Conservation (phyloP, 2,797 vertebrate species). For the Sarcoramphus papa region DNA sequence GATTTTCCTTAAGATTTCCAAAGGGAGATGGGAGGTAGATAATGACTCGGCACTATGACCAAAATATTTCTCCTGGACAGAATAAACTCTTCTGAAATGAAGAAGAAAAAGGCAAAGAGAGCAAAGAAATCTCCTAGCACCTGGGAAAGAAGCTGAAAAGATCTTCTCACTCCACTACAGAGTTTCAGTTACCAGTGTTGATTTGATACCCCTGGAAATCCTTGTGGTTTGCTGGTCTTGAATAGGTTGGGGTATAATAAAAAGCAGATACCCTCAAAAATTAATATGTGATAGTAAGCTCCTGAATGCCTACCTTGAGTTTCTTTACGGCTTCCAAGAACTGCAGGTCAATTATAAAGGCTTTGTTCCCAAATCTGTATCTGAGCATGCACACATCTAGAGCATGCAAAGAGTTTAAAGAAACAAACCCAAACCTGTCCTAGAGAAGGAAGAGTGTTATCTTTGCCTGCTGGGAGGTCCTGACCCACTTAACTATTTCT, state of each 20-base stretch:
- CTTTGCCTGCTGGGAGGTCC: constrained; percentile 40
- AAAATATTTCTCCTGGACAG: not conserved
- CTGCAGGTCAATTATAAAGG: not conserved
- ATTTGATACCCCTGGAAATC: not conserved
- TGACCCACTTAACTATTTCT: constrained; percentile 56
- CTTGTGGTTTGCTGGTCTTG: not conserved
- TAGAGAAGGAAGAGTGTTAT: not conserved
- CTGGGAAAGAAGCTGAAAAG: not conserved
- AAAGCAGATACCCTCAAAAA: not conserved
- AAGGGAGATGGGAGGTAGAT: not conserved
- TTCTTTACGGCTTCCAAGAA: not conserved
- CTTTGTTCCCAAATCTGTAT: not conserved
- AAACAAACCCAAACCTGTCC: not conserved
- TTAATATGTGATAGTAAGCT: not conserved
- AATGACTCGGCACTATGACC: not conserved
- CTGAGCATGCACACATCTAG: not conserved
- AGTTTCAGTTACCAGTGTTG: not conserved
- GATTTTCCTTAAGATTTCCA: not conserved
- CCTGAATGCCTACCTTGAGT: not conserved
- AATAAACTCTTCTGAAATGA: not conserved
- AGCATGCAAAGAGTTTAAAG: not conserved
- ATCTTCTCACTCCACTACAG: not conserved
- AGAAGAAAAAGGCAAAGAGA: not conserved
- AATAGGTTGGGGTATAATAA: not conserved
- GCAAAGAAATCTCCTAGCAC: not conserved